Base-by-base conservation (phyloP, 37 sponge, comb jelly and placozoan species). In the Aplysina aerophoba region DNA sequence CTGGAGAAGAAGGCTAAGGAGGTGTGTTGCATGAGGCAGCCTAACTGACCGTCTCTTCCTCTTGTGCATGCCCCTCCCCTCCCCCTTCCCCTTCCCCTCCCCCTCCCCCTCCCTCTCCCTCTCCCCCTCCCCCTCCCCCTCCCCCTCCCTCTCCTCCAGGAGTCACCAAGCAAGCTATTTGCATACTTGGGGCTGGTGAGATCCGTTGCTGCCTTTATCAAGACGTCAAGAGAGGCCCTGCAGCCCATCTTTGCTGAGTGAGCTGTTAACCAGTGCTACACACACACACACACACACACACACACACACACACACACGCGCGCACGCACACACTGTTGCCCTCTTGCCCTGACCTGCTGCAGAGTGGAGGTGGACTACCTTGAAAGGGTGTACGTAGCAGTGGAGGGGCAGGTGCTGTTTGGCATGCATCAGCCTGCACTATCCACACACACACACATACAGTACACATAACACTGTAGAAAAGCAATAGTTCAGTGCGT, bases 281-380 rank as follows among this genome's bases (percentile, higher is more conserved):
- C 63, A 62, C 63, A 62, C 63, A 62, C 63, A 62, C 63, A 62
- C 63, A 62, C 63, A 62, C 63, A 62, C 12, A 8, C 63, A 62
- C 12, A 8, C 63, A 62, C 63, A 8, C 63, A 62, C 63, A 62
- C 63, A 8, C 63, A 62, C 63, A 62, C 63, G 11, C 63, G 11
- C 12, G 25, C 63, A 62, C 63, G 25, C 63, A 62, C 63, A 62
- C 63, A 62, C 63, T 69, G 34, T 30, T 27, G 11, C 12, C 33
- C 28, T 17, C 34, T 69, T 30, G 17, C 16, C 53, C 21, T 75
- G 35, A 5, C 31, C 19, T 17, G 20, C 25, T 21, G 39, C 25
- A 75, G 78, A 24, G 22, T 75, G 0, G 78, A 50, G 13, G 37
- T 75, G 37, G 39, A 75, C 78, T 75, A 75, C 53, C 41, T 36